These are phyloP conservation scores for Harmothoe impar DNA, from an alignment of 2,888 invertebrate genomes.

Conservation along the genomic window DNA sequence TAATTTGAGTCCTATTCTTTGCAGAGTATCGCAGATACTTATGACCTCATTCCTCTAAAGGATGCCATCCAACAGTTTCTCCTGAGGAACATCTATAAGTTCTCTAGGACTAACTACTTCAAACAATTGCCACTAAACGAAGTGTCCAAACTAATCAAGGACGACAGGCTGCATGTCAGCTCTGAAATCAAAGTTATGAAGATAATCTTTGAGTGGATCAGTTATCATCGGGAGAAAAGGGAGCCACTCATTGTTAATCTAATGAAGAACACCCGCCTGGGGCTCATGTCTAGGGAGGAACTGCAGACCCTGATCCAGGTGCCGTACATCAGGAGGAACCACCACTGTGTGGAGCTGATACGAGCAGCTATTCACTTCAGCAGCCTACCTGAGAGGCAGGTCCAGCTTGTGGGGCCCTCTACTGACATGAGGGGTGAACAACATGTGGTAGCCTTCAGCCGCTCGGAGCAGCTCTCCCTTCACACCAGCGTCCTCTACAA, in stretches of 20 bases:
- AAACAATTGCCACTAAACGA: constrained; percentile 65
- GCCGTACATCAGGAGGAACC: constrained; percentile 44
- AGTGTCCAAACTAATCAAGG: constrained; percentile 58
- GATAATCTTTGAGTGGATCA: constrained; percentile 66
- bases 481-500: constrained; percentile 43
- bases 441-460: constrained; percentile 51
- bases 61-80: constrained; percentile 63
- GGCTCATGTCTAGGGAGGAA: constrained; percentile 53
- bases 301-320: constrained; percentile 24
- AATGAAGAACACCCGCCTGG: constrained; percentile 55
- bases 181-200: constrained; percentile 68
- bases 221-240: constrained; percentile 34
- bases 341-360: not conserved
- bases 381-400: not conserved
- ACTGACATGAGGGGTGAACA: not conserved
- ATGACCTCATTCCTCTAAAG: constrained; percentile 43
- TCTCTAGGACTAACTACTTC: constrained; percentile 65
- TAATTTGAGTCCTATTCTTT: not conserved
- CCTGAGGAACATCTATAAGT: constrained; percentile 66
- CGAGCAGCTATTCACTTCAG: constrained; percentile 41
- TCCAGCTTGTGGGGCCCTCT: not conserved
- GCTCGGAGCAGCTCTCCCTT: not conserved
- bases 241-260: constrained; percentile 27
- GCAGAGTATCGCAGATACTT: constrained; percentile 56
- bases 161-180: constrained; percentile 61